Conservation (phyloP, 2,888 invertebrate genomes). For the Acronicta aceris region DNA sequence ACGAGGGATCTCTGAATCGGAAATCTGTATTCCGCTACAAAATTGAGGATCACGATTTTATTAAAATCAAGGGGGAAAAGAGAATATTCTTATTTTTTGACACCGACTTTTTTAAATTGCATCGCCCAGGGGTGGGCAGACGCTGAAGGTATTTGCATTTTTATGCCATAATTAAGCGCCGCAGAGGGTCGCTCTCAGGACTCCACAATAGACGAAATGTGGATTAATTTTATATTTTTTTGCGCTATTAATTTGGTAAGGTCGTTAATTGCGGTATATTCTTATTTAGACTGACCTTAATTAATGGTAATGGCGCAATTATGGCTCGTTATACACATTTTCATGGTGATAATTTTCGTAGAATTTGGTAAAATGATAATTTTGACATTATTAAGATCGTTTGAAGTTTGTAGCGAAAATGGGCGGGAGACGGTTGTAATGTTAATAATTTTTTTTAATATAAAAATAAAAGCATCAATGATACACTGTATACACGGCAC, state of each 20-base stretch:
- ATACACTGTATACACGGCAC: not conserved
- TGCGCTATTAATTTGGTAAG: constrained; percentile 51
- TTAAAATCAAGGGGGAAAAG: constrained; percentile 52
- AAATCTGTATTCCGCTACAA: constrained; percentile 58
- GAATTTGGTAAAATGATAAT: constrained; percentile 38
- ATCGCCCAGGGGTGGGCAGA: constrained; percentile 38
- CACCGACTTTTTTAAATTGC: constrained; percentile 57
- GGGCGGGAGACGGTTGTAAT: not conserved
- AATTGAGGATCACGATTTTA: constrained; percentile 56
- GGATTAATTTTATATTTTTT: constrained; percentile 56
- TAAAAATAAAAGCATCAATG: not conserved
- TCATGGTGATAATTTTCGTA: constrained; percentile 20
- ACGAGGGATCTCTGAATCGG: constrained; percentile 46
- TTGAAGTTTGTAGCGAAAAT: constrained; percentile 25
- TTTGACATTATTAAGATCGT: constrained; percentile 27
- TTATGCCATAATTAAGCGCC: constrained; percentile 66
- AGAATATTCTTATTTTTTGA: constrained; percentile 55
- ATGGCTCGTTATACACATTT: constrained; percentile 37
- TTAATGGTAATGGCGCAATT: constrained; percentile 51
- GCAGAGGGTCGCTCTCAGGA: constrained; percentile 36
- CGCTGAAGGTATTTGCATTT: constrained; percentile 67
- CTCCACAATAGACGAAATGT: constrained; percentile 37
- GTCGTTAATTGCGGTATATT: constrained; percentile 49
- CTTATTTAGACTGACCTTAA: constrained; percentile 41
- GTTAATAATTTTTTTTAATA: not conserved